phyloP scores from a whole-genome alignment of 2,113 vertebrate species.

The Varanus komodoensis region DNA sequence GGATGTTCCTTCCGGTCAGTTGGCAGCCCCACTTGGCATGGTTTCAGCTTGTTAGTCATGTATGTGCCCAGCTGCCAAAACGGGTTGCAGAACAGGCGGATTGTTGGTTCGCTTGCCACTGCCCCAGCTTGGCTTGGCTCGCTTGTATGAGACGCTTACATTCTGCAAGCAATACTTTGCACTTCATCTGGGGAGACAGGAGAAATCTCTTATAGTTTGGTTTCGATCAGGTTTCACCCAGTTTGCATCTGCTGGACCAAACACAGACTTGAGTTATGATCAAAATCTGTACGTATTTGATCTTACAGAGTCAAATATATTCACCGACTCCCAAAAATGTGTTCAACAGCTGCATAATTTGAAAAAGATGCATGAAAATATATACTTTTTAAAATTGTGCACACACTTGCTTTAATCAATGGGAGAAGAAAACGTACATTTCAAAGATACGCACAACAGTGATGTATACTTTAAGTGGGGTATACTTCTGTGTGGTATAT shows the following conservation, averaged over 20 bases:
- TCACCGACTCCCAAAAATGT: too few relatives aligned
- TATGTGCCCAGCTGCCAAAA: background rate
- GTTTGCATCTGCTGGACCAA: background rate
- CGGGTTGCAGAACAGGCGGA: background rate
- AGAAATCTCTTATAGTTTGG: background rate
- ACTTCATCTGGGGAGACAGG: background rate
- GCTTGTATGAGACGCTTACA: background rate
- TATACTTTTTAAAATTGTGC: too few relatives aligned
- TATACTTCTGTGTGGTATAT: background rate
- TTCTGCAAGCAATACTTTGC: background rate
- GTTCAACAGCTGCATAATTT: too few relatives aligned
- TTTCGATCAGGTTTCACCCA: background rate
- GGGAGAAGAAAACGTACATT: too few relatives aligned
- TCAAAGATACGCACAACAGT: too few relatives aligned
- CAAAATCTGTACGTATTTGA: too few relatives aligned
- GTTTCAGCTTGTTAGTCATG: background rate
- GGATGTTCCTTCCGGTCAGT: background rate
- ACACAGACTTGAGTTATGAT: too few relatives aligned
- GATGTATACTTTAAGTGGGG: too few relatives aligned
- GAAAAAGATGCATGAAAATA: too few relatives aligned
- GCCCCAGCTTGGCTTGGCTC: background rate
- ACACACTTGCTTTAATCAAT: too few relatives aligned
- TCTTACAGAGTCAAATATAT: too few relatives aligned
- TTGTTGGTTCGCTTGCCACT: too few relatives aligned
- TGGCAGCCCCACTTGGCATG: background rate